These are phyloP conservation scores for Sialis fuliginosa DNA, from an alignment of 2,888 invertebrate species.

Conservation along the genomic window DNA sequence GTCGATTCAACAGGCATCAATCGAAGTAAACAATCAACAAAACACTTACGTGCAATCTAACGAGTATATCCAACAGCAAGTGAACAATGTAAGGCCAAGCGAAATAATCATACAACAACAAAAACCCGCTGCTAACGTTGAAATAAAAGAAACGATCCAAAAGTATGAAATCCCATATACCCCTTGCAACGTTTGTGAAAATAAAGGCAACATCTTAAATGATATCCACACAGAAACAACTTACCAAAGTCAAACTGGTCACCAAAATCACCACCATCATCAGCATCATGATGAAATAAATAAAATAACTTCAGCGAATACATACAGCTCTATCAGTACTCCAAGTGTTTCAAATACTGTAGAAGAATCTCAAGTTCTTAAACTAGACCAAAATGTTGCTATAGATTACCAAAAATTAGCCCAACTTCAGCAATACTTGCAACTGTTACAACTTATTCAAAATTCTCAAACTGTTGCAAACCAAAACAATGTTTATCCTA, in stretches of 20 bases:
- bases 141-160: constrained; percentile 4
- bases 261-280: neutral
- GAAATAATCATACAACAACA: constrained; percentile 1
- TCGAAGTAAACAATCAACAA: too few species aligned
- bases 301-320: neutral
- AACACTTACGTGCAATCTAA: too few species aligned
- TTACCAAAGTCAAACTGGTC: neutral
- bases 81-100: neutral
- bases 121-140: constrained; percentile 2
- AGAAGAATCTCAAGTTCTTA: neutral
- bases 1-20: too few species aligned
- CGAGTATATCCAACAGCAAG: too few species aligned
- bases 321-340: neutral
- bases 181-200: neutral
- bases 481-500: neutral
- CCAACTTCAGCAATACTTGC: constrained; percentile 3
- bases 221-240: neutral
- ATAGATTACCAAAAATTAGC: constrained; percentile 6
- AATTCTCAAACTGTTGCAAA: neutral
- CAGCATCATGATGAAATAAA: neutral
- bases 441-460: constrained; percentile 3
- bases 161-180: constrained; percentile 3
- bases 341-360: neutral
- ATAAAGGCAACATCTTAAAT: neutral
- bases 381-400: constrained; percentile 2